These are phyloP conservation scores for Scaptomyza montana DNA, from an alignment of 1,140 invertebrate species.

Conservation along the genomic window DNA sequence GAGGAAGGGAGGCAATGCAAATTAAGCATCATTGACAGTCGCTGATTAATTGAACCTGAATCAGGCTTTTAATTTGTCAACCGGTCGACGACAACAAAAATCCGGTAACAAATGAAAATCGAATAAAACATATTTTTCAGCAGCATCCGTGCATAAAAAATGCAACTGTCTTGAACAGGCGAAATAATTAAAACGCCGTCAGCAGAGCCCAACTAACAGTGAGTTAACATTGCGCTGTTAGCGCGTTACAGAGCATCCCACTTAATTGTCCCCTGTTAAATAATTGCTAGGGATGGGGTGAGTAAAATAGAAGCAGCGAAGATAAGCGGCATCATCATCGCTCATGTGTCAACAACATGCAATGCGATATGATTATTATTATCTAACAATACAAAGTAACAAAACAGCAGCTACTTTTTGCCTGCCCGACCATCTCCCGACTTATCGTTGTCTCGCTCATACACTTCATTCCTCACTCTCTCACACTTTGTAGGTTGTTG, in stretches of 20 bases:
- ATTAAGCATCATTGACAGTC: slow-evolving; percentile 77
- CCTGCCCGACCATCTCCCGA: slow-evolving; percentile 50
- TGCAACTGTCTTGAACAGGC: slow-evolving; percentile 56
- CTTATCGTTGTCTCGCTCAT: slow-evolving; percentile 49
- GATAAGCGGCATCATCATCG: slow-evolving; percentile 71
- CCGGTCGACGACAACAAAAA: slow-evolving; percentile 25
- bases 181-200: slow-evolving; percentile 58
- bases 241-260: not conserved
- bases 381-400: slow-evolving; percentile 78
- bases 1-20: slow-evolving; percentile 41
- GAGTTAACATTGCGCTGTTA: slow-evolving; percentile 11
- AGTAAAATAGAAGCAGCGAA: slow-evolving; percentile 14
- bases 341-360: slow-evolving; percentile 82
- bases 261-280: slow-evolving; percentile 11
- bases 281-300: slow-evolving; percentile 5
- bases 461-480: slow-evolving; percentile 3
- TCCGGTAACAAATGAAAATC: slow-evolving; percentile 30
- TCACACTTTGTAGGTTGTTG: slow-evolving; percentile 58
- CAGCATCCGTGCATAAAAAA: slow-evolving; percentile 53
- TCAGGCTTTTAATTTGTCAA: slow-evolving; percentile 72
- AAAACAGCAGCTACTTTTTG: slow-evolving; percentile 77
- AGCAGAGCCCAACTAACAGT: slow-evolving; percentile 30
- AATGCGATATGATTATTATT: slow-evolving; percentile 82
- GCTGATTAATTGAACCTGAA: slow-evolving; percentile 74
- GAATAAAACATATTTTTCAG: slow-evolving; percentile 42